Conservation (phyloP, 1,140 invertebrate species). For the Saxidomus purpurata region DNA sequence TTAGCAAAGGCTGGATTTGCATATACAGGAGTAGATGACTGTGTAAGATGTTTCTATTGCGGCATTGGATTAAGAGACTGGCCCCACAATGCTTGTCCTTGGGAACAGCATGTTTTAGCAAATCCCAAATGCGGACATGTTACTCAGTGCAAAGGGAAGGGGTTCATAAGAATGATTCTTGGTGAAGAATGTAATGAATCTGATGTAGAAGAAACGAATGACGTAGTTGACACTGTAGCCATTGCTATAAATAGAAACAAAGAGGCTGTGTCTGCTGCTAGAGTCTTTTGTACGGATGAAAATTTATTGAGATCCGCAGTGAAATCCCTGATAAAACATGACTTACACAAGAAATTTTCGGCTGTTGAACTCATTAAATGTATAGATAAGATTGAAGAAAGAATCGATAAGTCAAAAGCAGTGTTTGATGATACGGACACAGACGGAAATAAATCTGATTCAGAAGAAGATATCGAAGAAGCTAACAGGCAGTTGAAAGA, state of each 20-base stretch:
- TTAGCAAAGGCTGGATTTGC: slow-evolving; percentile 3
- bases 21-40: slow-evolving; percentile 15
- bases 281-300: slow-evolving; percentile 4
- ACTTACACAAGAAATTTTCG: not conserved
- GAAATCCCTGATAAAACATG: not conserved
- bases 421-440: not conserved
- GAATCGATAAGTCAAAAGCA: not conserved
- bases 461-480: slow-evolving; percentile 30
- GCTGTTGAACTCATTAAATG: not conserved
- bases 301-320: not conserved
- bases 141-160: slow-evolving; percentile 9
- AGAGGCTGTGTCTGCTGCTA: not conserved
- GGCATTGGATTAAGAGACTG: slow-evolving; percentile 27
- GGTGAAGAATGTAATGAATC: not conserved
- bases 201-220: not conserved
- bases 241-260: not conserved
- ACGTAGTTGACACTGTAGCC: not conserved
- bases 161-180: not conserved
- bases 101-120: slow-evolving; percentile 27
- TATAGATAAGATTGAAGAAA: not conserved
- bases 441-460: not conserved
- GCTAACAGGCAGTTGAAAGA: slow-evolving; percentile 89
- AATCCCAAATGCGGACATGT: slow-evolving; percentile 19
- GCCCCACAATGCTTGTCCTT: not conserved
- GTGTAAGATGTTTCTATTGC: slow-evolving; percentile 48